Evolutionary conservation across 2,113 vertebrate genomes (phyloP), one percentile per base, ranked within the genome.

Genomic region (Cephalopterus ornatus): DNA sequence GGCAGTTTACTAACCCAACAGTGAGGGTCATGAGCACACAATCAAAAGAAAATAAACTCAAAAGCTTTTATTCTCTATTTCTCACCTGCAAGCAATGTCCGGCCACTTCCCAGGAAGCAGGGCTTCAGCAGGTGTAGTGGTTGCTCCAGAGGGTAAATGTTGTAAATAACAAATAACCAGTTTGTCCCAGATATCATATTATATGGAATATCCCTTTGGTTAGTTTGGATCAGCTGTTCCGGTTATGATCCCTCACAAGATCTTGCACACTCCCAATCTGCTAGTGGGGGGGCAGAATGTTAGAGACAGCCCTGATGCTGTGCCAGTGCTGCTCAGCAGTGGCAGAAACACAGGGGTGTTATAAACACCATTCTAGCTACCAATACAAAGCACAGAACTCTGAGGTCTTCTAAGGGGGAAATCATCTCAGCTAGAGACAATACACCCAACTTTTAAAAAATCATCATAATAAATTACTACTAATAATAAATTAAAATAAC

Each of bases 121-220:
- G 30, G 28, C 8, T 30, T 68, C 33, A 22, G 24, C 11, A 61
- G 3, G 0, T 12, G 6, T 37, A 1, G 0, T 61, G 9, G 24
- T 22, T 55, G 7, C n/a, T 35, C 47, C 55, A 35, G 11, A 35
- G 6, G 9, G 11, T 9, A 53, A 75, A 68, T 59, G 19, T 3
- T 21, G 16, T 61, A 53, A 82, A 47, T 17, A 46, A 39, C 9
- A 67, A n/a, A 53, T 44, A 11, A 28, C 3, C 7, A 73, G 66
- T 20, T 39, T 39, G 37, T 28, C 23, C 37, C 35, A 39, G 2
- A 49, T 32, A 0, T 22, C 14, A 7, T 22, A 35, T 1, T 2
- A 15, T 19, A 22, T 41, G n/a, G 39, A 76, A 47, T 8, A 53
- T 6, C 11, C 11, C 14, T 46, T n/a, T n/a, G 16, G 28, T 49